Conservation (phyloP, 2,797 vertebrate genomes). For the Helarctos malayanus region DNA sequence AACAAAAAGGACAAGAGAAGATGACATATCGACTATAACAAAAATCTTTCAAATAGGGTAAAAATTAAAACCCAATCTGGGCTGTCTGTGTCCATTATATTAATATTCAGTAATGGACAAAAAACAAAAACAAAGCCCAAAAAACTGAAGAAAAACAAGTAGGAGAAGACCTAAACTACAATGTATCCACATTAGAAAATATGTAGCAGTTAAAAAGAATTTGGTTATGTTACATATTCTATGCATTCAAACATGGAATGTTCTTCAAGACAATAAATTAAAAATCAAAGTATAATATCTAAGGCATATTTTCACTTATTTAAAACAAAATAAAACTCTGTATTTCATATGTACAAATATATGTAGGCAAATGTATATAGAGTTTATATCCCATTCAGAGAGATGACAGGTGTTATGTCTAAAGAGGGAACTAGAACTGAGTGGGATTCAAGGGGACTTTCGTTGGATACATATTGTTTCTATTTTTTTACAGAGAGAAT, state of each 20-base stretch:
- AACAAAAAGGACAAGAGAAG: neutral
- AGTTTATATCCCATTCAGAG: neutral
- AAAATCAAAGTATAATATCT: neutral
- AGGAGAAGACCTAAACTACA: neutral
- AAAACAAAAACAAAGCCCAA: neutral
- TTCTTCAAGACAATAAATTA: neutral
- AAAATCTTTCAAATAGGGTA: neutral
- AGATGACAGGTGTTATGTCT: neutral
- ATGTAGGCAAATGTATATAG: neutral
- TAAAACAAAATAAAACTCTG: neutral
- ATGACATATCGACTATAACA: neutral
- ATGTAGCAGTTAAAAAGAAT: neutral
- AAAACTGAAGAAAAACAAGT: neutral
- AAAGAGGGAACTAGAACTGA: neutral
- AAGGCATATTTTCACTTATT: neutral
- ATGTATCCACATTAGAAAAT: neutral
- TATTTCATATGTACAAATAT: neutral
- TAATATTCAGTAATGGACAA: neutral
- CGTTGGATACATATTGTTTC: neutral
- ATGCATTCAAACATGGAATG: neutral
- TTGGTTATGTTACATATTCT: neutral
- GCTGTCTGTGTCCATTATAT: neutral
- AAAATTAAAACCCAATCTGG: conserved; percentile 5
- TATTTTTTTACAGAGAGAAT: neutral
- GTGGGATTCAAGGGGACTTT: neutral